Evolutionary conservation across 1,140 invertebrate genomes (phyloP), one percentile per base, ranked within the genome.

Genomic region (Anthonomus grandis): DNA sequence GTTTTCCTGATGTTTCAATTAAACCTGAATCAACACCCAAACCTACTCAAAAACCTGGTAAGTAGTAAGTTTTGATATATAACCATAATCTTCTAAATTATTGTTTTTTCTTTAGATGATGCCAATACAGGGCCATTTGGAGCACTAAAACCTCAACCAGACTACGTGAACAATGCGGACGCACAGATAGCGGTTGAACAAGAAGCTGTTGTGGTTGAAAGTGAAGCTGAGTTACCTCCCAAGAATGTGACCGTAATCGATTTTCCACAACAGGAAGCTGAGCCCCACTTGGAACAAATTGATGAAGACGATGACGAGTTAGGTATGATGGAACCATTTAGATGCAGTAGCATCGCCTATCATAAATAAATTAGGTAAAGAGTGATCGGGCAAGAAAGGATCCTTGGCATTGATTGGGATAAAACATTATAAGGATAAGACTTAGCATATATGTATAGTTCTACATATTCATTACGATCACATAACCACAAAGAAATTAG

Each of bases 241-340:
- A 63, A 64, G 55, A 70, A 68, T 59, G 38, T 70, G 31, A 70
- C 68, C n/a, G 50, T 70, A 17, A 44, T 66, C 8, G 57, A 68
- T 23, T 70, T 70, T 44, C 66, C 68, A 6, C 52, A 64, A 2
- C 54, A 55, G 27, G 64, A 64, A 50, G 66, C 62, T 5, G 60
- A 62, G 51, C 67, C 67, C 31, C 36, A 25, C n/a, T 38, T 65
- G n/a, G 36, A 51, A 36, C 57, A 68, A 9, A 58, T 61, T 37
- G 67, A 66, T 47, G 64, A 66, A 37, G 63, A 70, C 25, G 66
- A 63, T 37, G 64, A 64, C 19, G 64, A 63, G 41, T 51, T 65
- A 48, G 61, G 64, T 63, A 59, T 6, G n/a, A 8, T n/a, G 27
- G 6, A 31, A n/a, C 6, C 6, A n/a, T 31, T 31, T n/a, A n/a